Percentiles rank a stretch among this genome's conserved stretches.
These are phyloP conservation scores for Drusus annulatus DNA, from an alignment of 1,140 invertebrate genomes.

Conservation along the genomic window DNA sequence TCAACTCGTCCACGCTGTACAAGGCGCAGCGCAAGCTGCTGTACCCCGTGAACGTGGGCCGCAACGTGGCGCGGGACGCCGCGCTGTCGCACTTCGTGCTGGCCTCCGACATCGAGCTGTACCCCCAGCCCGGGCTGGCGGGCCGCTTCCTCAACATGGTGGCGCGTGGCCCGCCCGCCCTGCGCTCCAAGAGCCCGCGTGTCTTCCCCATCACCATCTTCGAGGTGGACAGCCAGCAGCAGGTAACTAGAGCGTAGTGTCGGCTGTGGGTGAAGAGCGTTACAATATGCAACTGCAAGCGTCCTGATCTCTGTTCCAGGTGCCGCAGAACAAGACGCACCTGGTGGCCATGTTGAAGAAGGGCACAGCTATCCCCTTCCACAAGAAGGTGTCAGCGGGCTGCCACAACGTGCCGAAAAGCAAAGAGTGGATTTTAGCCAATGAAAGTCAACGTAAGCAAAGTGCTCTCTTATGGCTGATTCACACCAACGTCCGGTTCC, in stretches of 20 bases:
- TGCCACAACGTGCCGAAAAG: background rate
- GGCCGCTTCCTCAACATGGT: conserved; percentile 88
- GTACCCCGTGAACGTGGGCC: conserved; percentile 91
- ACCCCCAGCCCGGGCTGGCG: conserved; percentile 87
- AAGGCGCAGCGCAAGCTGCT: conserved; percentile 86
- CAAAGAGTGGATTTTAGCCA: background rate
- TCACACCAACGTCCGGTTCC: too few relatives aligned
- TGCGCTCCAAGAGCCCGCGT: conserved; percentile 77
- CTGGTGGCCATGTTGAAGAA: background rate
- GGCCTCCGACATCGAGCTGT: conserved; percentile 90
- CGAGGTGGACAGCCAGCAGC: conserved; percentile 78
- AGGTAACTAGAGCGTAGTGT: background rate
- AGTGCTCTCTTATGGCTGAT: too few relatives aligned
- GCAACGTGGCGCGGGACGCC: conserved; percentile 86
- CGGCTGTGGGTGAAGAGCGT: too few relatives aligned
- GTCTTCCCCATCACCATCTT: conserved; percentile 89
- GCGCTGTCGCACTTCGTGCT: conserved; percentile 88
- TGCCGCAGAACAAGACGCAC: background rate
- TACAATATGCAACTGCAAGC: too few relatives aligned
- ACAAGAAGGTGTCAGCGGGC: background rate
- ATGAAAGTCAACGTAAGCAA: background rate
- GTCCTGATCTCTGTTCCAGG: background rate
- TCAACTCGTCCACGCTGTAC: conserved; percentile 77
- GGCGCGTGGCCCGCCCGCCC: conserved; percentile 77
- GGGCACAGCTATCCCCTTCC: background rate